phyloP scores from a whole-genome alignment of 2,888 invertebrate genomes.

The Apomyelois bistriatella region DNA sequence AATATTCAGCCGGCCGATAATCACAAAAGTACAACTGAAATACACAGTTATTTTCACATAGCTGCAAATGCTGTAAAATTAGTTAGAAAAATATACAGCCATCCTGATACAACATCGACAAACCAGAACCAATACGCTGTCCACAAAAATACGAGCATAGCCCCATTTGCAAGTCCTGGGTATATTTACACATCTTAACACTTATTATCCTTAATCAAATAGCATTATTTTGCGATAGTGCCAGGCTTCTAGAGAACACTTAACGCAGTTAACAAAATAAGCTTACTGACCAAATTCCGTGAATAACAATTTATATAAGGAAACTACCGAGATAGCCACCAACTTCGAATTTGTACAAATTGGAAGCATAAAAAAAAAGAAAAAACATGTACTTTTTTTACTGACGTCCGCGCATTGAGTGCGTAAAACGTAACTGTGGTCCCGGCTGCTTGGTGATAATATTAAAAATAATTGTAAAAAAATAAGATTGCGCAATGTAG shows the following conservation, averaged over 20 bases:
- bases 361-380: conserved; percentile 1
- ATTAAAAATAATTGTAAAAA: conserved; percentile 1
- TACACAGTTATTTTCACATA: too few relatives aligned
- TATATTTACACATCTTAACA: conserved; percentile 74
- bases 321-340: conserved; percentile 16
- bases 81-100: too few relatives aligned
- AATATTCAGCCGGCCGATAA: too few relatives aligned
- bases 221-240: conserved; percentile 53
- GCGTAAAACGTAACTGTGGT: conserved; percentile 7
- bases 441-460: background rate
- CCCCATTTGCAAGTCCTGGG: conserved; percentile 48
- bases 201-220: conserved; percentile 60
- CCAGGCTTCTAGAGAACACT: conserved; percentile 55
- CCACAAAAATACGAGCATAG: conserved; percentile 18
- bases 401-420: conserved; percentile 6
- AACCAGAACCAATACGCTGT: background rate
- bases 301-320: conserved; percentile 28
- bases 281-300: conserved; percentile 32
- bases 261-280: conserved; percentile 47
- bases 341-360: conserved; percentile 7
- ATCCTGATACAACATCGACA: background rate
- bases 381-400: conserved; percentile 1
- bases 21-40: too few relatives aligned
- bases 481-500: conserved; percentile 3
- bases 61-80: too few relatives aligned